These are phyloP conservation scores for Epsilonema sp. DNA, from an alignment of 2,888 invertebrate genomes.

Conservation along the genomic window DNA sequence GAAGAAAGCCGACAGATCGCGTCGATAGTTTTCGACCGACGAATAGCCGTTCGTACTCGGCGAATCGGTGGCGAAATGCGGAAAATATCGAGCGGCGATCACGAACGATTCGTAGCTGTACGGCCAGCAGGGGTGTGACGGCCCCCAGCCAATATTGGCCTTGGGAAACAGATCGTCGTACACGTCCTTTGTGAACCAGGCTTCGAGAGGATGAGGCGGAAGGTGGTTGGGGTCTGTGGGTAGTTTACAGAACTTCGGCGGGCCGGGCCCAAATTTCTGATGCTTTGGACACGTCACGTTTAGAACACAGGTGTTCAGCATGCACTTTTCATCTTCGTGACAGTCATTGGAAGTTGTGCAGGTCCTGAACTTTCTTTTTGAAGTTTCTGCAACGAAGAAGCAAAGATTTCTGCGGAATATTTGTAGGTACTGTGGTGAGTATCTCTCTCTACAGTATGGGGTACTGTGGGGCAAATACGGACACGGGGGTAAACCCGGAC, in stretches of 20 bases:
- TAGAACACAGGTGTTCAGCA: too few species aligned
- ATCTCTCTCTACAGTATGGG: too few species aligned
- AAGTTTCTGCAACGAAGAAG: too few species aligned
- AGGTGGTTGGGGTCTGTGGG: not conserved
- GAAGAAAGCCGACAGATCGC: constrained; percentile 25
- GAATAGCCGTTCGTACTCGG: constrained; percentile 15
- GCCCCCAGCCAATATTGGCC: constrained; percentile 24
- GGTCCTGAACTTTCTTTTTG: too few species aligned
- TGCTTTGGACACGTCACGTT: too few species aligned
- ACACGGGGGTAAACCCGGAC: too few species aligned
- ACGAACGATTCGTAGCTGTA: constrained; percentile 24
- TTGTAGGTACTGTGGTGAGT: too few species aligned
- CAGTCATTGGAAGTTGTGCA: too few species aligned
- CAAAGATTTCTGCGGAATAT: too few species aligned
- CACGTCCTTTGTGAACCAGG: not conserved
- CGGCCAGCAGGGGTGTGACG: constrained; percentile 16
- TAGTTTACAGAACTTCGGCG: not conserved
- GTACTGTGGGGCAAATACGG: too few species aligned
- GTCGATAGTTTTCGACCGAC: constrained; percentile 14
- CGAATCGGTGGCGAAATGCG: constrained; percentile 17
- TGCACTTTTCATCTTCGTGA: too few species aligned
- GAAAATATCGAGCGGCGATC: constrained; percentile 25
- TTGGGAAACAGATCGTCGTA: constrained; percentile 17
- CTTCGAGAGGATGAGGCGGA: not conserved
- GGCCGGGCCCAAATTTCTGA: too few species aligned